Evolutionary conservation across 2,797 vertebrate species (phyloP), one percentile per base, ranked within the genome.

Genomic region (Tolypeutes matacus): DNA sequence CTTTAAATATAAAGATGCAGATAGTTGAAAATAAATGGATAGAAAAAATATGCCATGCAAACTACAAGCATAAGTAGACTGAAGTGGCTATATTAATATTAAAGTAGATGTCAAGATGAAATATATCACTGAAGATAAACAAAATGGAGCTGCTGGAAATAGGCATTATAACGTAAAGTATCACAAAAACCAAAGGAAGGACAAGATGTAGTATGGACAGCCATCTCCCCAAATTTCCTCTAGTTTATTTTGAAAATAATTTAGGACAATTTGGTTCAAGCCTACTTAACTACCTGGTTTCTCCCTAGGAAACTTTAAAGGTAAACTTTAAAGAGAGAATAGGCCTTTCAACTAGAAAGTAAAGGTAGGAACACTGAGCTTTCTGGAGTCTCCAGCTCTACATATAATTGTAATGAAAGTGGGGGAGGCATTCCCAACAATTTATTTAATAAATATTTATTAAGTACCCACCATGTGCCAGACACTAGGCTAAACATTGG

Each of bases 231-330:
- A 65, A 69, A 80, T 49, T 67, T 23, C 31, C 8, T 58, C 17
- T 78, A 49, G 60, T 78, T 67, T 88, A 62, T 76, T 39, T 90
- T 67, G 29, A 76, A 94, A 78, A 65, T 75, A 86, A 91, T 72
- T 77, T 86, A 86, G 83, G 85, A n/a, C 10, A 18, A n/a, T 13
- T 89, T 86, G 21, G 29, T 86, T 91, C 56, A 90, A 84, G 18
- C 36, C 80, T 23, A 76, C 53, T 86, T 62, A 85, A 81, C 5
- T 80, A 46, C 51, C 39, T 81, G n/a, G 25, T 46, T 70, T 77
- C 36, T 69, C 46, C 53, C 17, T 88, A 36, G 42, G 27, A 91
- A 92, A 92, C 29, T 76, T 39, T 27, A 89, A 89, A 82, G 36
- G 4, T 69, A 23, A 17, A 77, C 29, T 78, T 70, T 39, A 10